Evolutionary conservation across 1,140 invertebrate genomes (phyloP).

Genomic region (Hylaeus anthracinus): DNA sequence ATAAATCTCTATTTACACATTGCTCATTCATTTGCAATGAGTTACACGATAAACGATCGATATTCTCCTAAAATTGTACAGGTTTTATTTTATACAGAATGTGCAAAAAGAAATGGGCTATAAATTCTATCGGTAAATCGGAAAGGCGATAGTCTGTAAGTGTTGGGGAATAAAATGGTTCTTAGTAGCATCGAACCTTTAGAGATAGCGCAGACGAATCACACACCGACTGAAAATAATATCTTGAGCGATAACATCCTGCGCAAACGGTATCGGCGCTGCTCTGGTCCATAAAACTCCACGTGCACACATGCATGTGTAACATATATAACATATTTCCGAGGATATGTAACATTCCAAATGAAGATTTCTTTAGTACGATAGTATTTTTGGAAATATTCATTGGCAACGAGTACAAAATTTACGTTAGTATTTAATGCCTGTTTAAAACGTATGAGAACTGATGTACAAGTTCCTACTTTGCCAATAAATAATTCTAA

Average conservation of each 20-base stretch:
- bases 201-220: too few relatives aligned
- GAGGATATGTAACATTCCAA: slow-evolving; percentile 16
- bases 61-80: slow-evolving; percentile 80
- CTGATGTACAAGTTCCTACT: too few relatives aligned
- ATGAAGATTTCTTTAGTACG: slow-evolving; percentile 3
- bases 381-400: neutral
- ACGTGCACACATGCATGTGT: neutral
- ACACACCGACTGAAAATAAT: too few relatives aligned
- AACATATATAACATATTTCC: slow-evolving; percentile 15
- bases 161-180: slow-evolving; percentile 5
- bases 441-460: neutral
- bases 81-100: slow-evolving; percentile 75
- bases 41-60: slow-evolving; percentile 78
- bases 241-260: too few relatives aligned
- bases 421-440: neutral
- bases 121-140: slow-evolving; percentile 42
- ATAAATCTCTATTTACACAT: slow-evolving; percentile 81
- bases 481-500: neutral
- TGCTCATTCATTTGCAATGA: slow-evolving; percentile 76
- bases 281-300: neutral
- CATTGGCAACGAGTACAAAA: neutral
- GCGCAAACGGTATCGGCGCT: too few relatives aligned
- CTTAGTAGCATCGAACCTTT: neutral
- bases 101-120: slow-evolving; percentile 51
- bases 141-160: slow-evolving; percentile 8